phyloP scores from a whole-genome alignment of 2,113 vertebrate species.

The Gambusia holbrooki region DNA sequence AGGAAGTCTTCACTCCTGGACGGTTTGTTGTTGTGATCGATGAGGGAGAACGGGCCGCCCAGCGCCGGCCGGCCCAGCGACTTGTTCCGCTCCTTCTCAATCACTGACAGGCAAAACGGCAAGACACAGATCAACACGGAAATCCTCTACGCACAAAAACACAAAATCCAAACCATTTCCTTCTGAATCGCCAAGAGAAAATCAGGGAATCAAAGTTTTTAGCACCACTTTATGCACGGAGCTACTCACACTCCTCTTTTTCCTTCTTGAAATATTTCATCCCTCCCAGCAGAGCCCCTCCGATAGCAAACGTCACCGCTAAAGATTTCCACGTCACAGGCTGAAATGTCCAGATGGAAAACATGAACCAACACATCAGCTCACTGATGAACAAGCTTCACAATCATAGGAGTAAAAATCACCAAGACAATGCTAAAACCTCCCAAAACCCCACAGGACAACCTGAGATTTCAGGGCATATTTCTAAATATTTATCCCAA shows the following conservation, averaged over 20 bases:
- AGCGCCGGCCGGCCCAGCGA: conserved; percentile 88
- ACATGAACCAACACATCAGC: not conserved
- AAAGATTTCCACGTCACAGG: conserved; percentile 95
- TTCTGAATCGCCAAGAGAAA: not conserved
- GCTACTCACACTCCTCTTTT: conserved; percentile 87
- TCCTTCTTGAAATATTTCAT: conserved; percentile 91
- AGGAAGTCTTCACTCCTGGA: conserved; percentile 86
- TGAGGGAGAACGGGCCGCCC: conserved; percentile 92
- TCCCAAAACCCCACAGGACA: too few relatives aligned
- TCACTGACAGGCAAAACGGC: conserved; percentile 65
- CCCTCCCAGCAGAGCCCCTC: conserved; percentile 84
- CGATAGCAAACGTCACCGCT: conserved; percentile 86
- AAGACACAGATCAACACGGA: too few relatives aligned
- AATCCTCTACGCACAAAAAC: too few relatives aligned
- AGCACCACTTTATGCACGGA: not conserved
- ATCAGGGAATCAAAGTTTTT: not conserved
- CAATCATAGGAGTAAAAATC: too few relatives aligned
- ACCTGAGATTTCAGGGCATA: not conserved
- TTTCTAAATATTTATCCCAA: not conserved
- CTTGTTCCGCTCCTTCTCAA: conserved; percentile 86
- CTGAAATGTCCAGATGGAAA: conserved; percentile 67
- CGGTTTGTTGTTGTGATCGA: conserved; percentile 85
- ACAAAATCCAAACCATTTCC: too few relatives aligned
- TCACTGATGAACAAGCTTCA: too few relatives aligned
- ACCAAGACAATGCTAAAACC: too few relatives aligned